Evolutionary conservation across 2,797 vertebrate genomes (phyloP).

Genomic region (Scolopax bukidnonensis): DNA sequence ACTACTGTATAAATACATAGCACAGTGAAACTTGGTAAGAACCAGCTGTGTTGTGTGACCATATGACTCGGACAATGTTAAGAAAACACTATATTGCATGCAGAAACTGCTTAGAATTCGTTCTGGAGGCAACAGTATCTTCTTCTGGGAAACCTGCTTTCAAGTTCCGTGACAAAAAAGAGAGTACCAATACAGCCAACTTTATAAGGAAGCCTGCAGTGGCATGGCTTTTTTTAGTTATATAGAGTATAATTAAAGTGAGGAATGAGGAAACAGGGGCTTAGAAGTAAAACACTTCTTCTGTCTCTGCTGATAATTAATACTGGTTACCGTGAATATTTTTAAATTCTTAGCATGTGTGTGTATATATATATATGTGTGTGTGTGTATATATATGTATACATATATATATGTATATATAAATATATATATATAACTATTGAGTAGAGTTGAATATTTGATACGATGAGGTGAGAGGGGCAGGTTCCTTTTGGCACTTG

Average conservation of each 20-base stretch:
- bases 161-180: background rate
- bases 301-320: background rate
- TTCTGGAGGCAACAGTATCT: background rate
- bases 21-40: conserved; percentile 6
- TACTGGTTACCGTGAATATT: background rate
- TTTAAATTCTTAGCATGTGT: background rate
- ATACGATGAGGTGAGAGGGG: background rate
- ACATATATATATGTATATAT: too few species aligned
- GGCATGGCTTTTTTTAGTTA: background rate
- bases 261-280: background rate
- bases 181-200: background rate
- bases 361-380: background rate
- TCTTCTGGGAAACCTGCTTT: background rate
- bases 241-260: background rate
- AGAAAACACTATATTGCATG: background rate
- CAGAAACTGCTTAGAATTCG: background rate
- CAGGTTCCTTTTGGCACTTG: background rate
- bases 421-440: background rate
- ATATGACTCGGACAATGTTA: background rate
- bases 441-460: background rate
- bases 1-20: background rate
- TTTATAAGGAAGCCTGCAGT: background rate
- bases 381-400: too few species aligned
- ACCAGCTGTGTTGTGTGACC: background rate
- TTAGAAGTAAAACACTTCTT: background rate